Evolutionary conservation across 2,797 vertebrate species (phyloP), one percentile per base, ranked within the genome.

Genomic region (Protonibea diacanthus): DNA sequence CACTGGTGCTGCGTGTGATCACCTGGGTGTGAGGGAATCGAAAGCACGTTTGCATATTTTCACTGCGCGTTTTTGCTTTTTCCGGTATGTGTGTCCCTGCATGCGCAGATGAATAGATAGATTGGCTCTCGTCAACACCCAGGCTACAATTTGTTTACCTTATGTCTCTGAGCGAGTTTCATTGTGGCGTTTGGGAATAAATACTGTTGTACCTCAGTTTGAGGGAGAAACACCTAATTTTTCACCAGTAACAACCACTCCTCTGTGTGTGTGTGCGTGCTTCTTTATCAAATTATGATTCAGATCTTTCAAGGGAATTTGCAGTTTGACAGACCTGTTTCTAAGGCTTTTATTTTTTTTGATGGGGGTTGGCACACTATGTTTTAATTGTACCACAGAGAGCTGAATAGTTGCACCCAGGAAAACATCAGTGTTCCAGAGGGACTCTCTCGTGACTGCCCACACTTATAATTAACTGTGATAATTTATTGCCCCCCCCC

Each of bases 301-400:
- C 59, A 13, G 9, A 56, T 55, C 33, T 72, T 73, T 80, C 21
- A 58, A 51, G 45, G 68, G 58, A 48, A 62, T 58, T 33, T 0
- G 5, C 56, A 55, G n/a, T 71, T 52, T 76, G 29, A 80, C 63
- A 62, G 68, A 74, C 45, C 49, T 63, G 55, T 74, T 77, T 80
- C 10, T 45, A 5, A 17, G 60, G 11, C 5, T 6, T 44, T 44
- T 27, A 12, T 55, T 52, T 29, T 71, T 60, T 55, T 48, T 21
- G 12, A 3, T 17, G 51, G 15, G 56, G 45, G 20, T 25, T 60
- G 20, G 64, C 65, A 33, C 42, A 51, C 38, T 38, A 29, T 47
- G 62, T 74, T 61, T 68, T 71, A 78, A 88, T 82, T 87, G 56
- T 72, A 65, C 71, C 75, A 78, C 73, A 71, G 52, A 80, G 78